Conservation (phyloP, 2,797 vertebrate genomes). For the Cottoperca gobio region DNA sequence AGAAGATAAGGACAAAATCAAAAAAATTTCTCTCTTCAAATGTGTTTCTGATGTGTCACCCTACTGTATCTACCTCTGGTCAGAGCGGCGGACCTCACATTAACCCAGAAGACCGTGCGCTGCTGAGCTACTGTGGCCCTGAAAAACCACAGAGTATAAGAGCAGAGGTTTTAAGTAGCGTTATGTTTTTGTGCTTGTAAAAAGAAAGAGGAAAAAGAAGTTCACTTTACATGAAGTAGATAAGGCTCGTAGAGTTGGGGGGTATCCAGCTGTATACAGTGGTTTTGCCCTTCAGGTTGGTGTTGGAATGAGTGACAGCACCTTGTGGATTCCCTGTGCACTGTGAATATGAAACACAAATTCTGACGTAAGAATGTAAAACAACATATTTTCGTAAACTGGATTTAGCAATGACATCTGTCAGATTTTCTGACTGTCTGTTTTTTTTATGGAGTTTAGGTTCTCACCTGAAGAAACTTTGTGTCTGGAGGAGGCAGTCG, state of each 20-base stretch:
- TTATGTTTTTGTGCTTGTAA: neutral
- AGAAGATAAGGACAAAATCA: neutral
- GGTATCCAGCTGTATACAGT: constrained; percentile 76
- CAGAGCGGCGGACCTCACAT: constrained; percentile 74
- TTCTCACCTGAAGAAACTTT: constrained; percentile 70
- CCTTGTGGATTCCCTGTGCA: constrained; percentile 71
- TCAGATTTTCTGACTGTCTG: neutral
- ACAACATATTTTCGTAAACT: neutral
- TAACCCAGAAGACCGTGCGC: constrained; percentile 75
- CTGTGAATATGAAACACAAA: constrained; percentile 45
- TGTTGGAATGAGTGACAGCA: constrained; percentile 80
- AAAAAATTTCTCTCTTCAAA: neutral
- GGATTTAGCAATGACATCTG: neutral
- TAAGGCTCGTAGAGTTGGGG: constrained; percentile 25
- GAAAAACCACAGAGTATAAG: constrained; percentile 24
- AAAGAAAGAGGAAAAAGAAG: neutral
- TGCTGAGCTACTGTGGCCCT: constrained; percentile 81
- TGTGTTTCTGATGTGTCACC: neutral
- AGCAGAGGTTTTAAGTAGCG: neutral
- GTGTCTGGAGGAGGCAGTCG: constrained; percentile 73
- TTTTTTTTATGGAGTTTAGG: neutral
- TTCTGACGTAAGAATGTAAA: neutral
- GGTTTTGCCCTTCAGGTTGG: constrained; percentile 70
- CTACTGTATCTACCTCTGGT: constrained; percentile 53
- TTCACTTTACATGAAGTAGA: constrained; percentile 72